Conservation (phyloP, 2,113 vertebrate genomes). For the Formicarius rufipectus region DNA sequence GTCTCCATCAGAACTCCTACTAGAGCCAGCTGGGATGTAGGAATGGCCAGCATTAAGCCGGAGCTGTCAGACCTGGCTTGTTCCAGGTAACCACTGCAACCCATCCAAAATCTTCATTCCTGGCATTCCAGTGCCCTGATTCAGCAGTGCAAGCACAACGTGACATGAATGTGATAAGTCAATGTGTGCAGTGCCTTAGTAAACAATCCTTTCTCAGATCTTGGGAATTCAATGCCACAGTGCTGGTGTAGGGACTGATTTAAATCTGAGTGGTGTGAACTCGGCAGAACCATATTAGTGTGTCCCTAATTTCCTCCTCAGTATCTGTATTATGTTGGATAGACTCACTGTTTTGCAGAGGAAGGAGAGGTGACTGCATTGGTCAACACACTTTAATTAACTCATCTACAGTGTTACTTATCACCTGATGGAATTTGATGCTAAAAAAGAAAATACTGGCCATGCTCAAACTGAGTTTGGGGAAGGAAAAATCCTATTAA, state of each 20-base stretch:
- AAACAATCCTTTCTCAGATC: not conserved
- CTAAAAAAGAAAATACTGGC: not conserved
- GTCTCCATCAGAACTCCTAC: not conserved
- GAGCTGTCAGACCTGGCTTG: not conserved
- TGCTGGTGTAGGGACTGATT: not conserved
- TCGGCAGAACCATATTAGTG: fast-evolving
- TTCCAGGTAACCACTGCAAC: not conserved
- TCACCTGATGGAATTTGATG: not conserved
- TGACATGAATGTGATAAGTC: not conserved
- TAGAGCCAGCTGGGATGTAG: not conserved
- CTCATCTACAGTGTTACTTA: not conserved
- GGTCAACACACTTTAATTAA: not conserved
- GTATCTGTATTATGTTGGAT: not conserved
- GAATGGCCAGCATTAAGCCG: not conserved
- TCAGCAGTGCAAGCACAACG: not conserved
- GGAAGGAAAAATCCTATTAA: not conserved
- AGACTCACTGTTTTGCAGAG: not conserved
- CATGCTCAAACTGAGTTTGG: not conserved
- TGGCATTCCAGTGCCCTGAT: not conserved
- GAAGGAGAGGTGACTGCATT: not conserved
- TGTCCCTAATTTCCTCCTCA: not conserved
- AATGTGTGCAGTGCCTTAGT: not conserved
- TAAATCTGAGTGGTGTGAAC: not conserved
- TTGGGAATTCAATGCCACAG: not conserved
- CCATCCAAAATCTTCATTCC: not conserved